Evolutionary conservation across 2,797 vertebrate species (phyloP).

Genomic region (Triplophysa yarkandensis): DNA sequence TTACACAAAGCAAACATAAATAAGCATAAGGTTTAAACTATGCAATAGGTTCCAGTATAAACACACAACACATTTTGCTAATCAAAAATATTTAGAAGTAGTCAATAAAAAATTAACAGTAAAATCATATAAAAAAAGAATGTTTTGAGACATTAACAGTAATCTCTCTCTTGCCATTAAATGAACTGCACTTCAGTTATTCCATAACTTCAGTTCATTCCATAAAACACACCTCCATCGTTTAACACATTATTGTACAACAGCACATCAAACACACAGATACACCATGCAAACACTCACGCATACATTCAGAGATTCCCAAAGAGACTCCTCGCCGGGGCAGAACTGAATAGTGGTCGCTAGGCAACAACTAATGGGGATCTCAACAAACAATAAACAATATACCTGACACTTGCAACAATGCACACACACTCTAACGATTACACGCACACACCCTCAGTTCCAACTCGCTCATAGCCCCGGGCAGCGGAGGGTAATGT

Average conservation of each 20-base stretch:
- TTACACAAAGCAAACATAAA: too few relatives aligned
- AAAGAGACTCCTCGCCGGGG: constrained; percentile 29
- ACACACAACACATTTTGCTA: too few relatives aligned
- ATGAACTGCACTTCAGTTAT: constrained; percentile 1
- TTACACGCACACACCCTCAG: constrained; percentile 19
- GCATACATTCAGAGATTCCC: constrained; percentile 32
- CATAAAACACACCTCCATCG: not conserved
- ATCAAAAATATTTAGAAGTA: too few relatives aligned
- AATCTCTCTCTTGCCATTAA: not conserved
- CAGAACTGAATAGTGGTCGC: constrained; percentile 49
- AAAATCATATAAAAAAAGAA: too few relatives aligned
- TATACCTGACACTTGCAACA: constrained; percentile 48
- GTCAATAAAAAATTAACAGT: too few relatives aligned
- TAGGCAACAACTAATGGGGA: constrained; percentile 56
- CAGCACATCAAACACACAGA: constrained; percentile 7
- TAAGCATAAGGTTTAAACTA: too few relatives aligned
- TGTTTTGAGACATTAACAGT: not conserved
- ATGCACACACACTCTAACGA: constrained; percentile 28
- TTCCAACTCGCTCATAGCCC: constrained; percentile 44
- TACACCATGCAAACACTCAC: constrained; percentile 6
- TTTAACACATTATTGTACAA: constrained; percentile 1
- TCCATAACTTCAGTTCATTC: not conserved
- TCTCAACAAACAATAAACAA: constrained; percentile 60
- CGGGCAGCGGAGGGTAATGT: constrained; percentile 51
- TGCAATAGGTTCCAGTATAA: too few relatives aligned